Evolutionary conservation across 2,888 invertebrate species (phyloP), one percentile per base, ranked within the genome.

Genomic region (Crematogaster levior): DNA sequence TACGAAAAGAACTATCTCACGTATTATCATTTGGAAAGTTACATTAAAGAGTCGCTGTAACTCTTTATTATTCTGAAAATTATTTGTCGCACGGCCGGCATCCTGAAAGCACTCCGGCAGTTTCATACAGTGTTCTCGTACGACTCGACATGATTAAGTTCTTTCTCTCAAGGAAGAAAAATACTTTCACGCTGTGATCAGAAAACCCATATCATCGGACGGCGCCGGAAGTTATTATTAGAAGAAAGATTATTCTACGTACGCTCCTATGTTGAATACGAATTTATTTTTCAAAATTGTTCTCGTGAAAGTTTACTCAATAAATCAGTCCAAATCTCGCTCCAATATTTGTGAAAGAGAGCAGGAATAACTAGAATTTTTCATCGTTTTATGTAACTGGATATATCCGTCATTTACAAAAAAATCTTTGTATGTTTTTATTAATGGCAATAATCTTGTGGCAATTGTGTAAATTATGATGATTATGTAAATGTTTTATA

Each of bases 141-240:
- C 56, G 40, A 27, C n/a, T 46, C 73, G 72, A 73, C 82, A 86
- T 86, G 82, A 84, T 51, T 82, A 61, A 34, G 66, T 66, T 72
- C 68, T 27, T 43, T 53, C 56, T 46, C 46, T 37, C 53, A 37
- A 73, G 40, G 56, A 37, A 43, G 70, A 72, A 70, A 18, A 70
- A 18, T 60, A 51, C 48, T 73, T 86, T 56, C 74, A 27, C 74
- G 12, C 34, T 63, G 53, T 74, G 46, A 73, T 60, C 61, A 61
- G 68, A 83, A 79, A 81, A 82, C 74, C 75, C 61, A 40, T 60
- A 46, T 65, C 65, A 75, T 48, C n/a, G 74, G 79, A 85, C 43
- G 70, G 46, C 48, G 77, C 51, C 73, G 82, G 53, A 85, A 87
- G 88, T 65, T 85, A 81, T 87, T 87, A 80, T 87, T 75, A 66